phyloP scores from a whole-genome alignment of 1,140 invertebrate species.

The Drosophila subobscura region DNA sequence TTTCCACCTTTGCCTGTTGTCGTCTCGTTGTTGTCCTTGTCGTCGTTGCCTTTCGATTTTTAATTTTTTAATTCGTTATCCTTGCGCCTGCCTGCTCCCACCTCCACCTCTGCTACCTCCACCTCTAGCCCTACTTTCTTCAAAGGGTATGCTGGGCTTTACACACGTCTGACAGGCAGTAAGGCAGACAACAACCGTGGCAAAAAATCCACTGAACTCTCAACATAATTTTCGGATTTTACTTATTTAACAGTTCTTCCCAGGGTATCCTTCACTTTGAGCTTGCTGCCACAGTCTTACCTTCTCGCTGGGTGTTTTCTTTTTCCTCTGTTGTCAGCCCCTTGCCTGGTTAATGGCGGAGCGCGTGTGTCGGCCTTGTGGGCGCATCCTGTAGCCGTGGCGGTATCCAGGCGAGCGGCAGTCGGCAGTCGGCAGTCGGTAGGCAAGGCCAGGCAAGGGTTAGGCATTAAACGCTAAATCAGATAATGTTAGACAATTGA shows the following conservation, averaged over 20 bases:
- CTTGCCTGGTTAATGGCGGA: too few species aligned
- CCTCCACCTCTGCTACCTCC: slow-evolving; percentile 12
- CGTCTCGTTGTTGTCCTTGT: slow-evolving; percentile 47
- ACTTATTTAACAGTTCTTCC: too few species aligned
- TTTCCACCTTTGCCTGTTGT: slow-evolving; percentile 54
- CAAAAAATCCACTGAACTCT: too few species aligned
- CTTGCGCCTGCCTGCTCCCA: slow-evolving; percentile 63
- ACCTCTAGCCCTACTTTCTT: slow-evolving; percentile 1
- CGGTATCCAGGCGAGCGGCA: too few species aligned
- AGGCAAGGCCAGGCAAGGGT: slow-evolving; percentile 55
- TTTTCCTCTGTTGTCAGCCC: too few species aligned
- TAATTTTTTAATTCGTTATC: slow-evolving; percentile 83
- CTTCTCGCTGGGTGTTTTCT: too few species aligned
- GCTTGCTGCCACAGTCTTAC: too few species aligned
- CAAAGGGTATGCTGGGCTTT: too few species aligned
- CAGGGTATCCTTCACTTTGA: too few species aligned
- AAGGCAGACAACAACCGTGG: too few species aligned
- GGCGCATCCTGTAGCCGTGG: slow-evolving; percentile 16
- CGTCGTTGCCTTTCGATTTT: slow-evolving; percentile 79
- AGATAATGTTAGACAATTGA: slow-evolving; percentile 82
- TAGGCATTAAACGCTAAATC: slow-evolving; percentile 80
- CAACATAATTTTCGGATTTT: too few species aligned
- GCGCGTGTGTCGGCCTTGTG: slow-evolving; percentile 56
- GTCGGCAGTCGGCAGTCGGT: neutral
- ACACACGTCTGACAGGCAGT: too few species aligned